phyloP scores from a whole-genome alignment of 1,140 invertebrate species.

The Eciton burchellii region DNA sequence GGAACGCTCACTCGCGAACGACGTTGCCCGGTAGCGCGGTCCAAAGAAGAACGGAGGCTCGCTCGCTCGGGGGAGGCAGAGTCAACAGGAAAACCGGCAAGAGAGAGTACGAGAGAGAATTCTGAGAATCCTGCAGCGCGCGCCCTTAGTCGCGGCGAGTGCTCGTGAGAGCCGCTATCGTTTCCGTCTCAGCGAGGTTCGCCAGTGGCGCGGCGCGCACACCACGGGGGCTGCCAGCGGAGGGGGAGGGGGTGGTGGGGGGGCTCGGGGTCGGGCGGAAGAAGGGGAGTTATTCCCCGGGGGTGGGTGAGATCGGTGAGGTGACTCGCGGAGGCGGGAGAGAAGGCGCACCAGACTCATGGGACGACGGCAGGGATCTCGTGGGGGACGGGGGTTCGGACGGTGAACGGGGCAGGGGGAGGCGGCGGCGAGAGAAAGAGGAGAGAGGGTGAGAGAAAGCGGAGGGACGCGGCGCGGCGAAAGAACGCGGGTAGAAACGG shows the following conservation, averaged over 20 bases:
- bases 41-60: background rate
- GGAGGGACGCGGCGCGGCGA: slow-evolving; percentile 25
- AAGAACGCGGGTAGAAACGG: slow-evolving; percentile 53
- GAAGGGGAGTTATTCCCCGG: slow-evolving; percentile 77
- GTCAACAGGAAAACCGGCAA: slow-evolving; percentile 11
- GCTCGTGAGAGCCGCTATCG: slow-evolving; percentile 57
- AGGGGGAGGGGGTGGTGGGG: too few species aligned
- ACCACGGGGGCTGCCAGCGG: slow-evolving; percentile 52
- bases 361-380: slow-evolving; percentile 63
- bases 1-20: background rate
- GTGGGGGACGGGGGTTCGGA: background rate
- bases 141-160: slow-evolving; percentile 51
- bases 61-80: background rate
- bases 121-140: slow-evolving; percentile 53
- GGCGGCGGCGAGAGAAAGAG: slow-evolving; percentile 23
- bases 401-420: background rate
- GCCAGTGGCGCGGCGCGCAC: slow-evolving; percentile 64
- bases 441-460: slow-evolving; percentile 35
- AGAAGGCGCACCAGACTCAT: slow-evolving; percentile 67
- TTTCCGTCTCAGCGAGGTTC: slow-evolving; percentile 67
- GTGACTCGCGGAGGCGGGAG: slow-evolving; percentile 74
- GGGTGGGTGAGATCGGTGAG: slow-evolving; percentile 79
- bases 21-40: background rate
- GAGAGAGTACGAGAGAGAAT: slow-evolving; percentile 46
- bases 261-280: too few species aligned